phyloP scores from a whole-genome alignment of 2,797 vertebrate species.

The Setipinna tenuifilis region DNA sequence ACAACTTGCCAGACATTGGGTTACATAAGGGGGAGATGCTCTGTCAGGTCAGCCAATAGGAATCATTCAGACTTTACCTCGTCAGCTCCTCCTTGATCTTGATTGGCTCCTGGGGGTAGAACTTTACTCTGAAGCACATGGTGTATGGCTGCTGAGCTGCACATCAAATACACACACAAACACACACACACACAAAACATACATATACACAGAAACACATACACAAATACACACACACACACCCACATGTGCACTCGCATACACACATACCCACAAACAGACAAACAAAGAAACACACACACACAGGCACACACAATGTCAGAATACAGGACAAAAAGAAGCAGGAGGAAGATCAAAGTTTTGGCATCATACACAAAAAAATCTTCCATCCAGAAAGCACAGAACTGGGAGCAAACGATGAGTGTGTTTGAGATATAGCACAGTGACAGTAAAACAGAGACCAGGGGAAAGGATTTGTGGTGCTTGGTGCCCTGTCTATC shows the following conservation, averaged over 20 bases:
- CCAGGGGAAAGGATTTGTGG: slow-evolving; percentile 4
- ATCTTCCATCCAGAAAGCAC: slow-evolving; percentile 8
- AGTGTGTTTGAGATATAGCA: neutral
- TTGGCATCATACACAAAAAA: neutral
- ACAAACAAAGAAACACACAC: no score
- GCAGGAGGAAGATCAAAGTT: slow-evolving; percentile 56
- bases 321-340: slow-evolving; percentile 55
- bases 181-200: no score
- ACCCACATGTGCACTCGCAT: no score
- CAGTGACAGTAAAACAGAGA: neutral
- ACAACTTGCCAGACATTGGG: slow-evolving; percentile 1
- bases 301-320: neutral
- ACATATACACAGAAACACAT: neutral
- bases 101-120: slow-evolving; percentile 96
- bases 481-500: neutral
- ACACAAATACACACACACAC: slow-evolving; percentile 10
- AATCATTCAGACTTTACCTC: slow-evolving; percentile 76
- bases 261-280: no score
- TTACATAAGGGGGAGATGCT: neutral
- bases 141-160: slow-evolving; percentile 96
- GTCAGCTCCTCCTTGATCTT: slow-evolving; percentile 99
- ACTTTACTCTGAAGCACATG: slow-evolving; percentile 99
- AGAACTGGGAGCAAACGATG: neutral
- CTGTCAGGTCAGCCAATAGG: slow-evolving; percentile 17
- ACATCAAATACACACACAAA: slow-evolving; percentile 53